A percentile compares a stretch with the other conserved stretches of the same genome.
phyloP scores from a whole-genome alignment of 1,140 invertebrate species.

The Zeugodacus cucurbitae region DNA sequence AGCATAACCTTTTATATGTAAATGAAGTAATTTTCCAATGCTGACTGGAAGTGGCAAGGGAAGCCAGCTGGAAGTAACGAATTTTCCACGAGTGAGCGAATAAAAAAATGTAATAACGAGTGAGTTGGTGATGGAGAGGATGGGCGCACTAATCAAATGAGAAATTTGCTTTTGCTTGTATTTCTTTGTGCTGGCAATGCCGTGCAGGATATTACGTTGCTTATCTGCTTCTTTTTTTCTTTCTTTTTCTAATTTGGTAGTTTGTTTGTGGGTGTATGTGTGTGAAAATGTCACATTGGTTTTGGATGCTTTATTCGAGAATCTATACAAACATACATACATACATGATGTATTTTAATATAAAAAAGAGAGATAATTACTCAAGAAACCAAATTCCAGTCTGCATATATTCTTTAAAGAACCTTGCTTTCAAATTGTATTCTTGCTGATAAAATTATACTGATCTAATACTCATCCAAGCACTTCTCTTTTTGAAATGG shows the following conservation, averaged over 20 bases:
- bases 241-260: background rate
- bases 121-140: background rate
- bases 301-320: background rate
- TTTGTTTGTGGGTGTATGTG: too few relatives aligned
- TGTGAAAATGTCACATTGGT: background rate
- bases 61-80: background rate
- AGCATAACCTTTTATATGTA: background rate
- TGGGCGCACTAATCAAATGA: background rate
- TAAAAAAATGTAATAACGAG: too few relatives aligned
- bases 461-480: too few relatives aligned
- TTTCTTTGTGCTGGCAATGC: background rate
- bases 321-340: too few relatives aligned
- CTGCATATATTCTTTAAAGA: too few relatives aligned
- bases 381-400: too few relatives aligned
- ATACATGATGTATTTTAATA: too few relatives aligned
- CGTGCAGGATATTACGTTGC: background rate
- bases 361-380: too few relatives aligned
- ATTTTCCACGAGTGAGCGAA: background rate
- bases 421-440: too few relatives aligned
- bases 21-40: background rate
- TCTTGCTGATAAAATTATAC: too few relatives aligned
- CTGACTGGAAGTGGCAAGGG: background rate
- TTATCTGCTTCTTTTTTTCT: background rate
- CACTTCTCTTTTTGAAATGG: too few relatives aligned
- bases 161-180: background rate